Percentiles rank a stretch among this genome's conserved stretches.
phyloP scores from a whole-genome alignment of 53 echinoderm and acorn worm species.

The Patiria pectinifera region DNA sequence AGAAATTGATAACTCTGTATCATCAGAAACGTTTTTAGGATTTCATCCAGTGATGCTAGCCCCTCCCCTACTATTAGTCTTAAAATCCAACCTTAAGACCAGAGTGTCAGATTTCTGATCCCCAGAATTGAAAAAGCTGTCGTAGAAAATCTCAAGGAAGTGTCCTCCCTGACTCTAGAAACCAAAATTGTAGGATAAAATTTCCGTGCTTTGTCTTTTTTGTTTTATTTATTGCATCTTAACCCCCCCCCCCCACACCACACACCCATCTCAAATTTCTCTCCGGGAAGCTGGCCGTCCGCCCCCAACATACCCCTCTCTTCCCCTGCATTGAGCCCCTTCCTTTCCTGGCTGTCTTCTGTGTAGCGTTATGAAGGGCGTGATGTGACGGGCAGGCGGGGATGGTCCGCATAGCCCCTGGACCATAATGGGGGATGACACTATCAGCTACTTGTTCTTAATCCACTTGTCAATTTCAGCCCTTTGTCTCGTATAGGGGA shows the following conservation, averaged over 20 bases:
- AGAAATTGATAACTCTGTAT: too few relatives aligned
- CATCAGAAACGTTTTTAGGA: not conserved
- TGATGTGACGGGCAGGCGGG: not conserved
- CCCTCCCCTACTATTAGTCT: not conserved
- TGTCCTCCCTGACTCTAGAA: not conserved
- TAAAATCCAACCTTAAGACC: not conserved
- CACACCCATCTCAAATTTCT: not conserved
- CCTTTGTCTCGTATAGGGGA: not conserved
- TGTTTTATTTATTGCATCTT: not conserved
- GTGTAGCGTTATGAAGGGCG: not conserved
- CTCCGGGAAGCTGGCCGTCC: not conserved
- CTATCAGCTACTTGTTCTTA: slow-evolving; percentile 28
- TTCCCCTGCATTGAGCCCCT: not conserved
- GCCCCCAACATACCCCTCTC: not conserved
- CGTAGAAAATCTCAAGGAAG: slow-evolving; percentile 11
- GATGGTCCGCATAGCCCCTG: not conserved
- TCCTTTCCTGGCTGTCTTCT: slow-evolving; percentile 1
- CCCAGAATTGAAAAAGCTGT: not conserved
- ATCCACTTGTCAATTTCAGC: slow-evolving; percentile 33
- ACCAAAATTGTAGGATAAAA: not conserved
- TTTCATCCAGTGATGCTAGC: not conserved
- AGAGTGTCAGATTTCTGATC: not conserved
- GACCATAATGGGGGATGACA: slow-evolving; percentile 26
- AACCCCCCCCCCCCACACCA: not conserved
- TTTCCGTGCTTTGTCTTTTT: not conserved